Conservation (phyloP, 2,797 vertebrate genomes). For the Cirrhinus molitorella region DNA sequence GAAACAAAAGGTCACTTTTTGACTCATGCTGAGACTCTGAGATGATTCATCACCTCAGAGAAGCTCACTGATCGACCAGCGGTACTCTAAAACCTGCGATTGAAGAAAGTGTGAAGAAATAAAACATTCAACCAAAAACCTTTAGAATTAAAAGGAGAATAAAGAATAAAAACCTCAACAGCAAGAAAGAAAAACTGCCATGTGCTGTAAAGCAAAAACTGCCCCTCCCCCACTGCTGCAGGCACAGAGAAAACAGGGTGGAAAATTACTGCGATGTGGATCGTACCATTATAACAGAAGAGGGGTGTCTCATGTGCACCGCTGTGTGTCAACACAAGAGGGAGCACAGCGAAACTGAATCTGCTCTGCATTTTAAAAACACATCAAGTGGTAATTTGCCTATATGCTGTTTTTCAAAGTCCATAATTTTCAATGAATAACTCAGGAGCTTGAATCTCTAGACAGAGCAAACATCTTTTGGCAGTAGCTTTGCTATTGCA, state of each 20-base stretch:
- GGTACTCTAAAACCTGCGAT: neutral
- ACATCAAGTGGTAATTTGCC: neutral
- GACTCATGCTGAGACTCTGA: neutral
- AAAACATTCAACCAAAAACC: neutral
- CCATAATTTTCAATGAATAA: neutral
- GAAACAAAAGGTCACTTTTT: neutral
- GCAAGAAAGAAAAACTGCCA: conserved; percentile 21
- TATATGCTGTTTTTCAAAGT: neutral
- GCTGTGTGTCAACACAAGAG: conserved; percentile 58
- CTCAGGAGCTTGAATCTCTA: neutral
- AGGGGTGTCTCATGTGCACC: conserved; percentile 56
- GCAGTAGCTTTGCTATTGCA: neutral
- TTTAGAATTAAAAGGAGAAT: neutral
- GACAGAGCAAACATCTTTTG: neutral
- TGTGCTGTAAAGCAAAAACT: conserved; percentile 28
- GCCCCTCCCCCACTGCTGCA: conserved; percentile 63
- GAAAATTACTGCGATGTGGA: conserved; percentile 77
- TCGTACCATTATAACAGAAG: conserved; percentile 74
- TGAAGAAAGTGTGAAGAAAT: neutral
- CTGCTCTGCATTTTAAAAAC: conserved; percentile 21
- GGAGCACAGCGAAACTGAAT: conserved; percentile 44
- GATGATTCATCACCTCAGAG: neutral
- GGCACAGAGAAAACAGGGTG: conserved; percentile 67
- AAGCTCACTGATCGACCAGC: neutral
- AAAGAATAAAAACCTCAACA: neutral